phyloP scores from a whole-genome alignment of 2,113 vertebrate species.

The Hippopotamus amphibius region DNA sequence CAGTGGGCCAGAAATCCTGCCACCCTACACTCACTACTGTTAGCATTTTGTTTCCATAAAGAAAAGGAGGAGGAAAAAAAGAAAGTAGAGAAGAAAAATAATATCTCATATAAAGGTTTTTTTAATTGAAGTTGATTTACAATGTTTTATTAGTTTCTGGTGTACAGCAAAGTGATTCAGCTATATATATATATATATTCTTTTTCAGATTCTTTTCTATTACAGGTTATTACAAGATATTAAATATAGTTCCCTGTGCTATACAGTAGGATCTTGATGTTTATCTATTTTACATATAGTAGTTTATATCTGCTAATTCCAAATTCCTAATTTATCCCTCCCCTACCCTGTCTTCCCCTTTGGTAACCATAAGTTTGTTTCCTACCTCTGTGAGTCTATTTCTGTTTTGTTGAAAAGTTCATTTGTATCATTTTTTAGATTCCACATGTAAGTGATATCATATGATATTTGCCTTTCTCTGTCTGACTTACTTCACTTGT shows the following conservation, averaged over 20 bases:
- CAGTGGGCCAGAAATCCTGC: neutral
- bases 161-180: neutral
- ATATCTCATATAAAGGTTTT: neutral
- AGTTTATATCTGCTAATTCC: neutral
- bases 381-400: neutral
- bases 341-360: neutral
- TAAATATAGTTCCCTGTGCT: neutral
- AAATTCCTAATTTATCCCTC: neutral
- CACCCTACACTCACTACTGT: neutral
- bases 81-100: neutral
- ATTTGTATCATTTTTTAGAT: neutral
- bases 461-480: too few relatives aligned
- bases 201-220: neutral
- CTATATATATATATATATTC: neutral
- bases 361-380: neutral
- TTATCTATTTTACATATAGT: neutral
- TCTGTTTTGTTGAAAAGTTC: neutral
- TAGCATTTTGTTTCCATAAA: neutral
- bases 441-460: neutral
- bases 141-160: neutral
- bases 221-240: neutral
- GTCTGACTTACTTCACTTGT: neutral
- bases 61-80: neutral
- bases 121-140: neutral
- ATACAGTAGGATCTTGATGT: neutral